phyloP scores from a whole-genome alignment of 2,888 invertebrate genomes.

The Ceraclea dissimilis region DNA sequence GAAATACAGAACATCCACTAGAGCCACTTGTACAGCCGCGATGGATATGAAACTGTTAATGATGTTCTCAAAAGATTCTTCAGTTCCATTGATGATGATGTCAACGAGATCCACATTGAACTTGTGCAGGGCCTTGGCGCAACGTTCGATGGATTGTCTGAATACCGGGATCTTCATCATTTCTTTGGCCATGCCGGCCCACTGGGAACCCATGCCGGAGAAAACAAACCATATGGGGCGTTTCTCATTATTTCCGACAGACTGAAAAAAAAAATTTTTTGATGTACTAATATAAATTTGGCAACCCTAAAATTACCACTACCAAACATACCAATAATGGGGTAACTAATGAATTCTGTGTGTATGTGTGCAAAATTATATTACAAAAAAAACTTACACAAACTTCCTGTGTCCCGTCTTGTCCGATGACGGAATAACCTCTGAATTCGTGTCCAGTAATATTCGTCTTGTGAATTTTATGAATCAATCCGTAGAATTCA shows the following conservation, averaged over 20 bases:
- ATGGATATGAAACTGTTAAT: conserved; percentile 88
- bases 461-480: conserved; percentile 62
- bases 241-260: conserved; percentile 40
- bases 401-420: conserved; percentile 47
- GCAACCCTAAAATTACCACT: too few species aligned
- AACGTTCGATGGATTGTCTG: conserved; percentile 66
- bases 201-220: conserved; percentile 98
- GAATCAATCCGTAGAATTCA: conserved; percentile 69
- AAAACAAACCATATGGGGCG: conserved; percentile 92
- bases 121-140: conserved; percentile 68
- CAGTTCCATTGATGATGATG: conserved; percentile 67
- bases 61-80: conserved; percentile 75
- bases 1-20: conserved; percentile 78
- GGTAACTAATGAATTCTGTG: too few species aligned
- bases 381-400: conserved; percentile 30
- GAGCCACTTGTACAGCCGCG: conserved; percentile 91
- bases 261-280: conserved; percentile 18
- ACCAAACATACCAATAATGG: too few species aligned
- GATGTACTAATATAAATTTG: too few species aligned
- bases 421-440: conserved; percentile 71
- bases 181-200: conserved; percentile 90
- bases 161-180: conserved; percentile 79
- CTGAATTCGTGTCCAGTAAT: conserved; percentile 72
- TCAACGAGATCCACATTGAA: conserved; percentile 78
- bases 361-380: too few species aligned